phyloP scores from a whole-genome alignment of 2,888 invertebrate species.

The Lasioglossum oenotherae region DNA sequence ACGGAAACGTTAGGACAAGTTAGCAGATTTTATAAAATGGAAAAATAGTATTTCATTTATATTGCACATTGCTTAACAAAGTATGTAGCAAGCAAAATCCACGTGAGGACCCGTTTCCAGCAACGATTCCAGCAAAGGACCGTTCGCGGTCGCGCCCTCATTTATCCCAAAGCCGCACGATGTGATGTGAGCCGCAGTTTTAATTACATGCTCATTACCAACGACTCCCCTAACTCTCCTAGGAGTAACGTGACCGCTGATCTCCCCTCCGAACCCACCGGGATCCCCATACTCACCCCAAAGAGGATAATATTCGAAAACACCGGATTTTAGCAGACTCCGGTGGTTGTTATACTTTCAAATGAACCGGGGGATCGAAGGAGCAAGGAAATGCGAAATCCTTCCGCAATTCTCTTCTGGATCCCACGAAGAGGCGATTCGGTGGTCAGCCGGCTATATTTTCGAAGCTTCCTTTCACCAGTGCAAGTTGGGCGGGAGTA shows the following conservation, averaged over 20 bases:
- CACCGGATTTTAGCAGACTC: neutral
- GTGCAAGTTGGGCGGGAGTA: neutral
- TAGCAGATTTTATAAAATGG: no score
- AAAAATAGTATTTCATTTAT: neutral
- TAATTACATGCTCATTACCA: constrained; percentile 7
- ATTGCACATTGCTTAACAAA: neutral
- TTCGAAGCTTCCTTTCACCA: constrained; percentile 68
- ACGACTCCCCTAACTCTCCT: neutral
- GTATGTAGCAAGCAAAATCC: neutral
- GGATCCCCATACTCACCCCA: constrained; percentile 9
- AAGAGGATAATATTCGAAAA: constrained; percentile 49
- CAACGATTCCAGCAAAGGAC: neutral
- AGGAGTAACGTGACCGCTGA: neutral
- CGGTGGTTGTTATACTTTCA: constrained; percentile 67
- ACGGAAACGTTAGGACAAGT: no score
- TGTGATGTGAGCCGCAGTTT: constrained; percentile 6
- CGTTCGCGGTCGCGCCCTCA: neutral
- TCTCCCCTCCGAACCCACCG: neutral
- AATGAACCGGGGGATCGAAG: constrained; percentile 58
- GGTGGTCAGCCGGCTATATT: constrained; percentile 71
- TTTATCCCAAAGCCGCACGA: neutral
- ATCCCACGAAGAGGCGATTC: constrained; percentile 52
- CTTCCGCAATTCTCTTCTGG: constrained; percentile 32
- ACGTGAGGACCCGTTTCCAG: neutral
- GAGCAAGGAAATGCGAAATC: constrained; percentile 58